phyloP scores from a whole-genome alignment of 2,113 vertebrate species.

The Pica pica region DNA sequence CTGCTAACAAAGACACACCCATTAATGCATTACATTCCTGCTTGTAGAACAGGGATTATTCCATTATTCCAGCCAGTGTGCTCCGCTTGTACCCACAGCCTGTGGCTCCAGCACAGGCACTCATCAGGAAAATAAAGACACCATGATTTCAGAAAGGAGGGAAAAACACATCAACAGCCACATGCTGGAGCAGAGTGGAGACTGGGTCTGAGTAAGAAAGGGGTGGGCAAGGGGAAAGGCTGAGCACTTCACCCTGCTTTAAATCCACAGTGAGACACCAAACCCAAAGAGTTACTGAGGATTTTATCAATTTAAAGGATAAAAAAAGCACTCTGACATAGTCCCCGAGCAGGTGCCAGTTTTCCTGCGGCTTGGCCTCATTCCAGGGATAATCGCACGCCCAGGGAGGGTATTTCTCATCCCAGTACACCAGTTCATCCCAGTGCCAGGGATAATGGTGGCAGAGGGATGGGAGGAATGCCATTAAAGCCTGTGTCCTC shows the following conservation, averaged over 20 bases:
- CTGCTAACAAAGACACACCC: slow-evolving; percentile 45
- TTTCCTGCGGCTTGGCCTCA: not conserved
- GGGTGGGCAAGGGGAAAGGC: not conserved
- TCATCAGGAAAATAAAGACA: not conserved
- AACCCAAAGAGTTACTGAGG: not conserved
- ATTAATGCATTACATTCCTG: not conserved
- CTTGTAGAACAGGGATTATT: slow-evolving; percentile 29
- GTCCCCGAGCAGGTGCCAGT: not conserved
- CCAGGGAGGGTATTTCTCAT: not conserved
- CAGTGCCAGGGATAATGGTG: not conserved
- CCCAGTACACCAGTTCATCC: not conserved
- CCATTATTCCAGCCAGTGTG: not conserved
- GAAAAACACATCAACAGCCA: not conserved
- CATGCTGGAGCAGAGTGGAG: slow-evolving; percentile 6
- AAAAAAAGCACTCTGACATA: not conserved
- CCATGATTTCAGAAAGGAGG: slow-evolving; percentile 52
- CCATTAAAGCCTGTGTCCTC: not conserved
- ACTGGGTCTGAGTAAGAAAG: not conserved
- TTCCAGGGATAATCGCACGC: rapidly evolving
- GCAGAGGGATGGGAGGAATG: not conserved
- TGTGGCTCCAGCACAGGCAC: not conserved
- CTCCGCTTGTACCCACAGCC: not conserved
- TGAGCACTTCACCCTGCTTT: not conserved
- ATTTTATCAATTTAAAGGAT: not conserved
- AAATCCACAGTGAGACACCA: not conserved